phyloP scores from a whole-genome alignment of 2,113 vertebrate species.

The Neogale vison region DNA sequence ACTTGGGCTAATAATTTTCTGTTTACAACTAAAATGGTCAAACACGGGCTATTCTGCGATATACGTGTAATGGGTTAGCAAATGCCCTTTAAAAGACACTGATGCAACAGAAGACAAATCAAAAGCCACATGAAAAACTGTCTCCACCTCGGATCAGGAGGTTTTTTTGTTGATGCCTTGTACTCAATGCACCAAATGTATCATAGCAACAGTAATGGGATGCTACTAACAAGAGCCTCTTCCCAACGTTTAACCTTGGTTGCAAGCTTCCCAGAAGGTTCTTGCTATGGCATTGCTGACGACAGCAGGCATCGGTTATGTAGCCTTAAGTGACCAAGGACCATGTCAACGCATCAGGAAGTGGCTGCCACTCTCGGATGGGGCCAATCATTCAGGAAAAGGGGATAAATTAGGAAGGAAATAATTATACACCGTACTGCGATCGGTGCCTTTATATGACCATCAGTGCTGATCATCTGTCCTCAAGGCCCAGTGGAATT shows the following conservation, averaged over 20 bases:
- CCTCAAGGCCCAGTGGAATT: slow-evolving; percentile 19
- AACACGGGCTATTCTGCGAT: neutral
- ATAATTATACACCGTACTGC: neutral
- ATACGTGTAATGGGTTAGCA: neutral
- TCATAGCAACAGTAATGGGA: slow-evolving; percentile 42
- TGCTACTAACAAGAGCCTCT: neutral
- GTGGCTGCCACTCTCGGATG: slow-evolving; percentile 66
- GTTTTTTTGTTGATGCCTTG: slow-evolving; percentile 9
- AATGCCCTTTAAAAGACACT: slow-evolving; percentile 27
- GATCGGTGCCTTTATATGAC: neutral
- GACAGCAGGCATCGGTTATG: slow-evolving; percentile 63
- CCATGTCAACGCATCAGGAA: slow-evolving; percentile 64
- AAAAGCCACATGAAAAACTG: neutral
- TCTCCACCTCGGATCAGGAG: neutral
- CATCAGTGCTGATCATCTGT: slow-evolving; percentile 36
- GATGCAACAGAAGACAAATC: neutral
- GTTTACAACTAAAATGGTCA: slow-evolving; percentile 28
- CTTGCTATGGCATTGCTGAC: neutral
- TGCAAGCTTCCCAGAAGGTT: slow-evolving; percentile 59
- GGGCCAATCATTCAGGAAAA: slow-evolving; percentile 68
- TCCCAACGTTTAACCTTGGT: slow-evolving; percentile 62
- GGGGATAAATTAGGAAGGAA: slow-evolving; percentile 22
- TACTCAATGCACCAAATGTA: neutral
- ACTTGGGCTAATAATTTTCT: neutral
- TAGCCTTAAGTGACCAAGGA: slow-evolving; percentile 70